Evolutionary conservation across 2,797 vertebrate species (phyloP).

Genomic region (Nannoperca australis): DNA sequence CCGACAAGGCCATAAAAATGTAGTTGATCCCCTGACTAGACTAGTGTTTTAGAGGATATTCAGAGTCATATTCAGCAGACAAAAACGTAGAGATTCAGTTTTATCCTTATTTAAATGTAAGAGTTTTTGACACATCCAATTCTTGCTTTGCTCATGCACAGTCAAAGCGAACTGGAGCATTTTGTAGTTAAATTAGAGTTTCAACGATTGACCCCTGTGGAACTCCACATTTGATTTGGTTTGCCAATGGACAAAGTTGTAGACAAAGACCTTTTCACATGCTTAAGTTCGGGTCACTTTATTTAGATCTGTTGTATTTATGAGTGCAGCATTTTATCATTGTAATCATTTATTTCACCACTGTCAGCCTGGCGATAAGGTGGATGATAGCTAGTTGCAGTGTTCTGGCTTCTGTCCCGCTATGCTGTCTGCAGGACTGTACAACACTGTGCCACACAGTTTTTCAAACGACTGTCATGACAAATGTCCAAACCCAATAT

Average conservation of each 20-base stretch:
- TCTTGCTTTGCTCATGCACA: not conserved
- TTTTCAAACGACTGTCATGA: constrained; percentile 56
- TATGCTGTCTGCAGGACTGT: constrained; percentile 39
- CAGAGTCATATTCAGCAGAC: not conserved
- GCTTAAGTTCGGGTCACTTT: not conserved
- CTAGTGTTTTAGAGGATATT: not conserved
- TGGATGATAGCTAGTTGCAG: constrained; percentile 9
- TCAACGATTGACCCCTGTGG: not conserved
- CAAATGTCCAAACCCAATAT: constrained; percentile 65
- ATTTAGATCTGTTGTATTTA: constrained; percentile 4
- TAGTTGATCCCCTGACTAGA: not conserved
- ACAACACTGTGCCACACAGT: constrained; percentile 52
- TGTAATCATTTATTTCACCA: constrained; percentile 33
- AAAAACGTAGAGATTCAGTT: not conserved
- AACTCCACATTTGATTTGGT: constrained; percentile 1
- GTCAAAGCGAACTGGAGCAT: not conserved
- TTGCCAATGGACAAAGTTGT: not conserved
- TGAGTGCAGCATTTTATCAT: constrained; percentile 21
- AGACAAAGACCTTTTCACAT: not conserved
- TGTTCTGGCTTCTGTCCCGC: constrained; percentile 28
- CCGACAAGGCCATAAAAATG: not conserved
- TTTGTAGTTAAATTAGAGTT: not conserved
- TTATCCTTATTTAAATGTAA: not conserved
- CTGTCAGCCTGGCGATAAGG: not conserved
- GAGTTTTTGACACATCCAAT: not conserved